phyloP scores from a whole-genome alignment of 2,113 vertebrate genomes.

The Enhydra lutris region DNA sequence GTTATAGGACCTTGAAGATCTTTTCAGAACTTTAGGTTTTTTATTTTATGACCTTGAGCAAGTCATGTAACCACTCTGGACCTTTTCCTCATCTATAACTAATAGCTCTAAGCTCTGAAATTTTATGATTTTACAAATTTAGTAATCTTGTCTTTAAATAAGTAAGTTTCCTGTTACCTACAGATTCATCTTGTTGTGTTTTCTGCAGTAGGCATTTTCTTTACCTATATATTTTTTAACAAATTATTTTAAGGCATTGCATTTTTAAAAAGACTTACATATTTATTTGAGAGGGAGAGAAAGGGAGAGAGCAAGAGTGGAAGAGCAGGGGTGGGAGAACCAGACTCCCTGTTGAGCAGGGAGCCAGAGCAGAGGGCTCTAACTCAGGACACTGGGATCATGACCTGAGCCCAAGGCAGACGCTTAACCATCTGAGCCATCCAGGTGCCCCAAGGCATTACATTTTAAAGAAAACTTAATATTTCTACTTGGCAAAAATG shows the following conservation, averaged over 20 bases:
- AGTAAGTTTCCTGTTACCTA: neutral
- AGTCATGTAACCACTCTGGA: neutral
- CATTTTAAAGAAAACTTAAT: neutral
- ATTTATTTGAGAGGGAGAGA: no score
- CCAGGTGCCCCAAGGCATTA: neutral
- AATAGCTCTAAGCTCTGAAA: neutral
- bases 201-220: neutral
- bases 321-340: no score
- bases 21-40: neutral
- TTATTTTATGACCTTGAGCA: neutral
- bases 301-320: no score
- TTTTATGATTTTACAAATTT: neutral
- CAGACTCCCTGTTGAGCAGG: no score
- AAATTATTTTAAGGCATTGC: neutral
- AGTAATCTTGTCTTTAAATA: neutral
- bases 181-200: neutral
- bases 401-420: no score
- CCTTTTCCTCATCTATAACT: neutral
- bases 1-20: neutral
- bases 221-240: neutral
- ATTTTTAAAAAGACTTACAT: no score
- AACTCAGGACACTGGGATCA: no score
- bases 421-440: no score
- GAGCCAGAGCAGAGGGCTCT: no score
- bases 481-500: neutral